Conservation (phyloP, 2,113 vertebrate species). For the Arizona elegans region DNA sequence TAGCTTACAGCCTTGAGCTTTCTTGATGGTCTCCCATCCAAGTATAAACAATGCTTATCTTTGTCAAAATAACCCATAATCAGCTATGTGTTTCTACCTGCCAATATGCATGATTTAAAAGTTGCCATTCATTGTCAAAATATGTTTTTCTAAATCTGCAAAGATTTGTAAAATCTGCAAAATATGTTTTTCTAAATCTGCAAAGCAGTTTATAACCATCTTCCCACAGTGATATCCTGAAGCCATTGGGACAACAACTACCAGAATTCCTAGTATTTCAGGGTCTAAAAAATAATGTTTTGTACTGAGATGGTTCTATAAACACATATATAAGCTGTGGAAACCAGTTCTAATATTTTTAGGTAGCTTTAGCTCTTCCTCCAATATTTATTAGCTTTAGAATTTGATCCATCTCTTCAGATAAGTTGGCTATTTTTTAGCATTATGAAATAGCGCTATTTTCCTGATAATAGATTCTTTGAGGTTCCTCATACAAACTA, state of each 20-base stretch:
- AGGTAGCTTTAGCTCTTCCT: background rate
- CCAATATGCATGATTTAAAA: background rate
- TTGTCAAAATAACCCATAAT: background rate
- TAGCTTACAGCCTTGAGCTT: background rate
- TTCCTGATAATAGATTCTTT: background rate
- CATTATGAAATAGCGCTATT: background rate
- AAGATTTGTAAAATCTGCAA: background rate
- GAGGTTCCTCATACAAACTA: background rate
- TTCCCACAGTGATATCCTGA: background rate
- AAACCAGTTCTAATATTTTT: background rate
- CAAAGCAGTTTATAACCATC: background rate
- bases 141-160: background rate
- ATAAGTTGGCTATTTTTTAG: background rate
- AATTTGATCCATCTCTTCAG: background rate
- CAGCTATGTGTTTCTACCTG: background rate
- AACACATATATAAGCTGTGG: background rate
- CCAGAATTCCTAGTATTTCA: background rate
- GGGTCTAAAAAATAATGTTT: background rate
- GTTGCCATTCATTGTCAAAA: background rate
- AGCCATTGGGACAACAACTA: background rate
- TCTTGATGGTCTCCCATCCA: background rate
- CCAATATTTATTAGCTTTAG: background rate
- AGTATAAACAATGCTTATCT: background rate
- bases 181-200: background rate
- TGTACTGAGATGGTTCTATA: background rate